A percentile compares a stretch with the other conserved stretches of the same genome.
Evolutionary conservation across 2,113 vertebrate species (phyloP).

Genomic region (Rhipidura dahli): DNA sequence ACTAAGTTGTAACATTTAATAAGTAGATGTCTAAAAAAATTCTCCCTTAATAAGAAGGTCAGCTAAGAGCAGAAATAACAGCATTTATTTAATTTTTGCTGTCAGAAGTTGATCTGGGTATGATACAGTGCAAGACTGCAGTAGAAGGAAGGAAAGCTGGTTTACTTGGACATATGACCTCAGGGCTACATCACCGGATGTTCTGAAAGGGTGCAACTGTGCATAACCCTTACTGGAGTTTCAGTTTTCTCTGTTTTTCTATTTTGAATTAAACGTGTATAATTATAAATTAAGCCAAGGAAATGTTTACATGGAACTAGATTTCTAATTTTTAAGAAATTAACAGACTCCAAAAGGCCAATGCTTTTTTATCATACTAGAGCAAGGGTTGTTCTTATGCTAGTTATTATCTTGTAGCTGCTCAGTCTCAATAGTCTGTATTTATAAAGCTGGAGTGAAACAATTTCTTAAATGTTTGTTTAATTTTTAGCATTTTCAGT

Average conservation of each 20-base stretch:
- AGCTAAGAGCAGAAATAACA: not conserved
- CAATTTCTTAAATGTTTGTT: not conserved
- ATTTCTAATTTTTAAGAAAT: not conserved
- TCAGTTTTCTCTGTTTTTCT: not conserved
- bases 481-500: not conserved
- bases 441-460: not conserved
- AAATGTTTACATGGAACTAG: not conserved
- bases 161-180: not conserved
- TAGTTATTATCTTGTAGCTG: not conserved
- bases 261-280: not conserved
- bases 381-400: not conserved
- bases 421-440: not conserved
- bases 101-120: not conserved
- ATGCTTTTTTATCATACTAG: not conserved
- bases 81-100: not conserved
- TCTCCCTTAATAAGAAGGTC: not conserved
- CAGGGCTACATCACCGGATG: accelerated
- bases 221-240: not conserved
- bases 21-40: not conserved
- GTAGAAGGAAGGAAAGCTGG: not conserved
- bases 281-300: not conserved
- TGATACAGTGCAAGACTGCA: not conserved
- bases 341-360: not conserved
- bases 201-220: not conserved
- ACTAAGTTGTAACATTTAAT: not conserved